phyloP scores from a whole-genome alignment of 2,113 vertebrate genomes.

The Melanerpes aurifrons region DNA sequence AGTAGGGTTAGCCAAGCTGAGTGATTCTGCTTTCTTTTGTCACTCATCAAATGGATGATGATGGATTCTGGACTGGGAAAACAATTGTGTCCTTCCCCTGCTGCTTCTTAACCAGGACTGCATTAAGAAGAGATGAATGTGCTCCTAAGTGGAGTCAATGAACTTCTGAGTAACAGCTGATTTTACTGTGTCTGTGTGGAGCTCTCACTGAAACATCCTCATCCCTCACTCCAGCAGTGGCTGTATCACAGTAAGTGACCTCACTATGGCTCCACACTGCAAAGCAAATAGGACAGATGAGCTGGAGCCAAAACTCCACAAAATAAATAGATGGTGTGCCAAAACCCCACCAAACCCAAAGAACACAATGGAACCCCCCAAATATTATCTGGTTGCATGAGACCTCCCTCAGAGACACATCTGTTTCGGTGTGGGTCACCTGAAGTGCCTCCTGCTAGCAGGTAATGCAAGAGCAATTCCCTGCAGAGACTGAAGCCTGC shows the following conservation, averaged over 20 bases:
- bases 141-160: not conserved
- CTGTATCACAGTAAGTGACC: not conserved
- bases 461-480: not conserved
- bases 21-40: not conserved
- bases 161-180: not conserved
- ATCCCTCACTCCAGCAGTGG: not conserved
- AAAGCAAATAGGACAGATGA: not conserved
- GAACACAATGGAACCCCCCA: not conserved
- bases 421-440: not conserved
- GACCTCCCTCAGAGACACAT: not conserved
- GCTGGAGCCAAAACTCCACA: not conserved
- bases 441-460: not conserved
- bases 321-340: not conserved
- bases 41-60: not conserved
- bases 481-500: not conserved
- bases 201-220: not conserved
- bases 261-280: not conserved
- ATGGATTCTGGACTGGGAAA: not conserved
- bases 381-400: not conserved
- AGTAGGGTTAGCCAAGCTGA: not conserved
- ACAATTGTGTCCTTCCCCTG: not conserved
- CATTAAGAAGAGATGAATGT: not conserved
- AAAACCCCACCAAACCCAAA: not conserved
- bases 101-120: not conserved
- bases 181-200: not conserved